Evolutionary conservation across 2,888 invertebrate species (phyloP).

Genomic region (Arenicola marina): DNA sequence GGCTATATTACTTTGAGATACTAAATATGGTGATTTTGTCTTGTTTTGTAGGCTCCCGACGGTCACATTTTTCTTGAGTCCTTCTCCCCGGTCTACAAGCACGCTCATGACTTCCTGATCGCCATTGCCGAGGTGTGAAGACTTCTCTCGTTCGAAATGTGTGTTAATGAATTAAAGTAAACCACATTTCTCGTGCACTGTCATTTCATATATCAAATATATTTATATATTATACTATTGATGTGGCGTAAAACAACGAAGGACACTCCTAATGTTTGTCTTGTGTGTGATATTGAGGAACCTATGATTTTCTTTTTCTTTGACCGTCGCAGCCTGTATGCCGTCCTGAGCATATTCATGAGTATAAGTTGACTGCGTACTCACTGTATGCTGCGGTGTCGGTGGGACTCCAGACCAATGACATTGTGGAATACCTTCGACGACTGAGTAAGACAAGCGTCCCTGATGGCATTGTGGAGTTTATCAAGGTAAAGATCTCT

Average conservation of each 20-base stretch:
- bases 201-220: neutral
- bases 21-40: no score
- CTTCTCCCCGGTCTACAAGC: constrained; percentile 98
- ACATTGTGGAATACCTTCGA: constrained; percentile 95
- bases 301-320: no score
- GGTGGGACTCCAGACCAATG: constrained; percentile 95
- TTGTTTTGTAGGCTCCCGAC: constrained; percentile 73
- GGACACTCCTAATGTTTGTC: no score
- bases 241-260: no score
- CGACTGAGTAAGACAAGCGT: constrained; percentile 92
- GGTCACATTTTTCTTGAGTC: constrained; percentile 98
- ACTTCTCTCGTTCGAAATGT: neutral
- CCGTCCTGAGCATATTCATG: constrained; percentile 95
- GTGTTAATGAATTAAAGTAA: neutral
- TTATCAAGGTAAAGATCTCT: constrained; percentile 69
- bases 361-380: constrained; percentile 93
- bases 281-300: no score
- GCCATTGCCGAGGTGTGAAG: constrained; percentile 84
- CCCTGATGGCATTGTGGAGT: constrained; percentile 93
- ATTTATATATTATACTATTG: no score
- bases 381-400: constrained; percentile 99
- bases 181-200: neutral
- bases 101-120: constrained; percentile 98
- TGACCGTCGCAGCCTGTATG: constrained; percentile 86
- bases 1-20: no score